Percentiles rank a stretch among this genome's conserved stretches.
Evolutionary conservation across 2,113 vertebrate species (phyloP).

Genomic region (Corythaixoides concolor): DNA sequence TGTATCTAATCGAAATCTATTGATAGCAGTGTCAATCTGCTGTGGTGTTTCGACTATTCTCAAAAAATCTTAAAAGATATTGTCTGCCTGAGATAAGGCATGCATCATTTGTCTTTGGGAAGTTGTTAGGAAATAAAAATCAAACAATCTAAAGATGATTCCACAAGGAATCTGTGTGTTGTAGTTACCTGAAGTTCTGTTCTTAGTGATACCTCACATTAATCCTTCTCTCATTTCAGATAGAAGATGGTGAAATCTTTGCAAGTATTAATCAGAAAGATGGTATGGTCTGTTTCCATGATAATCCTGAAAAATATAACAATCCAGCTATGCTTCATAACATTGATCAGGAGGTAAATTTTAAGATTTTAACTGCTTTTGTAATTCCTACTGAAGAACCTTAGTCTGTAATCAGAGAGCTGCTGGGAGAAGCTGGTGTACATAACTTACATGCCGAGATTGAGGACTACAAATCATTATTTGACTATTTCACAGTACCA

Average conservation of each 20-base stretch:
- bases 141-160: not conserved
- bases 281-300: conserved; percentile 99
- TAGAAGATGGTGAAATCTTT: conserved; percentile 99
- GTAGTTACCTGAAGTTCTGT: not conserved
- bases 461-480: not conserved
- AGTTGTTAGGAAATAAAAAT: not conserved
- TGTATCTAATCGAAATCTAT: no score
- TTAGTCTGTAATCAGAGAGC: not conserved
- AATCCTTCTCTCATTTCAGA: conserved; percentile 76
- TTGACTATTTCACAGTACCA: not conserved
- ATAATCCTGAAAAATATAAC: conserved; percentile 99
- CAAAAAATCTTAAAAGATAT: not conserved
- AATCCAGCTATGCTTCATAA: conserved; percentile 99
- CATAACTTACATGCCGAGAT: not conserved
- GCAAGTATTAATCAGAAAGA: conserved; percentile 99
- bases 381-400: not conserved
- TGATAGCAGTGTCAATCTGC: not conserved
- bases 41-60: not conserved
- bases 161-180: not conserved
- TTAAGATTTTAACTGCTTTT: not conserved
- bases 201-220: not conserved
- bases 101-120: not conserved
- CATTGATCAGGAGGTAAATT: conserved; percentile 96
- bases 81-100: not conserved
- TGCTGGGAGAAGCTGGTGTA: not conserved